Percentiles rank a stretch among this genome's conserved stretches.
These are phyloP conservation scores for Cotesia congregata DNA, from an alignment of 2,888 invertebrate species.

Conservation along the genomic window DNA sequence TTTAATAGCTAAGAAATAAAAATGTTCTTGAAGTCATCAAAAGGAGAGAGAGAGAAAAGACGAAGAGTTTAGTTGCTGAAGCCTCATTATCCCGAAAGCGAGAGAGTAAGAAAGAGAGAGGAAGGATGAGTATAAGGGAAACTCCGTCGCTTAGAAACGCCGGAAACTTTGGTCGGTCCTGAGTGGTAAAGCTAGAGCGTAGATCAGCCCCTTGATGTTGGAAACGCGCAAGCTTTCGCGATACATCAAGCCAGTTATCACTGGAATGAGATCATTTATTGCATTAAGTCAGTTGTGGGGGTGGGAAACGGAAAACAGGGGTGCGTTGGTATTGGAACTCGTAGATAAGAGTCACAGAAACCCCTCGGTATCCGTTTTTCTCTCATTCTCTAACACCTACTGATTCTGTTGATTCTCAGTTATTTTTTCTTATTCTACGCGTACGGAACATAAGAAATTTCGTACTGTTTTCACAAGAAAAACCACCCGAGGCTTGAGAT, in stretches of 20 bases:
- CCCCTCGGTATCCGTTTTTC: constrained; percentile 44
- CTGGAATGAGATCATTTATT: constrained; percentile 65
- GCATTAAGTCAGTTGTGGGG: constrained; percentile 56
- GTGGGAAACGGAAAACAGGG: constrained; percentile 54
- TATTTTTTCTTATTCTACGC: constrained; percentile 22
- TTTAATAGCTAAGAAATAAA: constrained; percentile 28
- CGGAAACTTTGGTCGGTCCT: constrained; percentile 34
- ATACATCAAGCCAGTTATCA: constrained; percentile 67
- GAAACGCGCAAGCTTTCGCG: constrained; percentile 46
- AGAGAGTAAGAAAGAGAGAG: background rate
- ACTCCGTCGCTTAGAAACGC: constrained; percentile 24
- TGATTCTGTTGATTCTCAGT: constrained; percentile 4
- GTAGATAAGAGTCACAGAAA: constrained; percentile 59
- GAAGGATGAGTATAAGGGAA: background rate
- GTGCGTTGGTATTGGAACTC: constrained; percentile 58
- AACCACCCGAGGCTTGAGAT: constrained; percentile 5
- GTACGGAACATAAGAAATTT: constrained; percentile 34
- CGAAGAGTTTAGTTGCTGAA: constrained; percentile 38
- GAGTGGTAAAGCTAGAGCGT: constrained; percentile 6
- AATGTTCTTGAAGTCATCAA: constrained; percentile 17
- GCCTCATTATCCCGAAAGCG: constrained; percentile 26
- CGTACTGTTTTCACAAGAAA: constrained; percentile 32
- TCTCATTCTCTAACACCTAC: constrained; percentile 23
- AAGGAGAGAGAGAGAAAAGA: constrained; percentile 7
- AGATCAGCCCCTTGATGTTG: constrained; percentile 30